A percentile compares a stretch with the other conserved stretches of the same genome.
Evolutionary conservation across 2,888 invertebrate genomes (phyloP).

Genomic region (Onchidella celtica): DNA sequence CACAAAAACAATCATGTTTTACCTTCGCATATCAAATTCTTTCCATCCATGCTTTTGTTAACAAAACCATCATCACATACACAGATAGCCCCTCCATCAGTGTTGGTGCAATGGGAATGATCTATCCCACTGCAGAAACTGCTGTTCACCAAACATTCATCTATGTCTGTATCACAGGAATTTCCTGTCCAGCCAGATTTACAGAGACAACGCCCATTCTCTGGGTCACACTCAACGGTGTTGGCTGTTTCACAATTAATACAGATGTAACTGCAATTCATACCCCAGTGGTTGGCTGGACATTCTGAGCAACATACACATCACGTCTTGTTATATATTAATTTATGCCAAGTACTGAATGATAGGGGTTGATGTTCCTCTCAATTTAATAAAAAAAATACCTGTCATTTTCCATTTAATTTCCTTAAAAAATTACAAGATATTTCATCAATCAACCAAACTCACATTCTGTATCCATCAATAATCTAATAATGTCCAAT

Average conservation of each 20-base stretch:
- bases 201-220: slow-evolving; percentile 17
- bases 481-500: no score
- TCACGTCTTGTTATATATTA: no score
- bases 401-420: no score
- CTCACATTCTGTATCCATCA: no score
- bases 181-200: background rate
- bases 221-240: slow-evolving; percentile 3
- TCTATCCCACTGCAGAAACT: slow-evolving; percentile 4
- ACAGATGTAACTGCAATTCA: background rate
- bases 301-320: no score
- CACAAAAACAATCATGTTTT: background rate
- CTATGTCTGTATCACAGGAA: slow-evolving; percentile 18
- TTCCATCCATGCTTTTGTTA: background rate
- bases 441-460: no score
- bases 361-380: no score
- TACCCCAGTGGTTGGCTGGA: slow-evolving; percentile 3
- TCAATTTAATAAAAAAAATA: no score
- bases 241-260: background rate
- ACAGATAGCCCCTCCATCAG: slow-evolving; percentile 16
- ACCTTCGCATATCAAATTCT: background rate
- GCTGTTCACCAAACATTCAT: background rate
- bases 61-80: slow-evolving; percentile 25
- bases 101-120: slow-evolving; percentile 23
- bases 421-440: no score
- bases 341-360: no score